Base-by-base conservation (phyloP, 2,888 invertebrate genomes). In the Taphrorychus bicolor region DNA sequence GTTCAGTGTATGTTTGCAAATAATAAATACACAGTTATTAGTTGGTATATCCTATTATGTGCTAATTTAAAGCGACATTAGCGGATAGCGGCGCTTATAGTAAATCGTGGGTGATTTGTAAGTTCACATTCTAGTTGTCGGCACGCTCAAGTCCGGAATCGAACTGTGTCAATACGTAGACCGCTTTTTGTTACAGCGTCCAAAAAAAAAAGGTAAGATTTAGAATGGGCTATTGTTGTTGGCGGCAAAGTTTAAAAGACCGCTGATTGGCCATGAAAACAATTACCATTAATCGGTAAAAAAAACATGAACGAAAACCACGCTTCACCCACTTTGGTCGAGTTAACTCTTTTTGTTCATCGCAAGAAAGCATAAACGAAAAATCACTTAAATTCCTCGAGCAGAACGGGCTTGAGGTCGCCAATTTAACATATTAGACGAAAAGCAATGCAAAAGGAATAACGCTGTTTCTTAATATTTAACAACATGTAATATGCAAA, bases 341-440 rank as follows among this genome's bases (percentile, higher is more conserved):
- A 16, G 14, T 45, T 45, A 45, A 45, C 45, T 14, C 45, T 45
- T 45, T 45, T 45, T 45, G 45, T 45, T 45, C 45, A 16, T 45
- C 45, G 45, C 14, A 45, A 45, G 45, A 45, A 45, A 45, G 45
- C 45, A 45, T 45, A 45, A 45, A 45, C 45, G 7, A n/a, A 45
- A 45, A 45, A 45, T 17, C 45, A 45, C 17, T 45, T 45, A 17
- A 45, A 45, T 45, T 45, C 45, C 45, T 45, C 45, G 45, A 45
- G 45, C 45, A 45, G 45, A 45, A 45, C 45, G 45, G 45, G 14
- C 32, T 11, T 32, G 14, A 7, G 45, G 45, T 45, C 45, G 45
- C 45, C 14, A 45, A 45, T 45, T 45, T 45, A 45, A 45, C 17
- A 17, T 14, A 32, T 32, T 5, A 32, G 11, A 32, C n/a, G n/a